Conservation (phyloP, 2,888 invertebrate genomes). For the Plebejus argus region DNA sequence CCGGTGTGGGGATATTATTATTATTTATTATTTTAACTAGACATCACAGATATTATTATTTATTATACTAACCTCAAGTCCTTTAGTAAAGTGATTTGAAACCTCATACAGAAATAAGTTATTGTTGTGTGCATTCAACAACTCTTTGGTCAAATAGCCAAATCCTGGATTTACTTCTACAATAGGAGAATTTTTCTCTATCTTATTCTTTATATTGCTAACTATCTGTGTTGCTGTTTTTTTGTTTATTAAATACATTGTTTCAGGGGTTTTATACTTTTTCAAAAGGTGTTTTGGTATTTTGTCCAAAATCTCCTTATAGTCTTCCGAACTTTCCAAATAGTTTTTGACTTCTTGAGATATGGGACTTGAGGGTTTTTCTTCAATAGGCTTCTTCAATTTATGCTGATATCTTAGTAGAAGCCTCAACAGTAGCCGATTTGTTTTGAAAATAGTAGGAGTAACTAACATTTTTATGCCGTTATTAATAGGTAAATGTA, state of each 20-base stretch:
- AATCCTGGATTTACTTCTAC: conserved; percentile 87
- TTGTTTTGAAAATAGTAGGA: neutral
- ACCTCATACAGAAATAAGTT: conserved; percentile 82
- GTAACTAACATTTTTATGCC: neutral
- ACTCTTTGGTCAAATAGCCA: conserved; percentile 82
- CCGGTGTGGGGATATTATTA: too few species aligned
- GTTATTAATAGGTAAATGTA: conserved; percentile 32
- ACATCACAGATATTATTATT: too few species aligned
- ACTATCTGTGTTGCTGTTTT: conserved; percentile 64
- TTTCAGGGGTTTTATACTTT: conserved; percentile 64
- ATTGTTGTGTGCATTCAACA: conserved; percentile 75
- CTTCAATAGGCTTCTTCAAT: conserved; percentile 50
- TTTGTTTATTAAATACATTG: conserved; percentile 70
- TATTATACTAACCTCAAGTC: conserved; percentile 65
- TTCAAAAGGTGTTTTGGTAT: conserved; percentile 61
- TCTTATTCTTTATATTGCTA: conserved; percentile 55
- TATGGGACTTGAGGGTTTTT: conserved; percentile 53
- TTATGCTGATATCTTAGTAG: conserved; percentile 53
- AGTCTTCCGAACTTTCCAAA: conserved; percentile 58
- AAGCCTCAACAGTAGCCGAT: conserved; percentile 11
- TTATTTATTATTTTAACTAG: too few species aligned
- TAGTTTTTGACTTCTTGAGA: conserved; percentile 63
- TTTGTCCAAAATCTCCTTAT: conserved; percentile 54
- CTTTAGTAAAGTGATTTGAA: conserved; percentile 68
- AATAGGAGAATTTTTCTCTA: conserved; percentile 61